Percentiles rank a stretch among this genome's conserved stretches.
Conservation (phyloP, 2,797 vertebrate genomes). For the Cuculus canorus region DNA sequence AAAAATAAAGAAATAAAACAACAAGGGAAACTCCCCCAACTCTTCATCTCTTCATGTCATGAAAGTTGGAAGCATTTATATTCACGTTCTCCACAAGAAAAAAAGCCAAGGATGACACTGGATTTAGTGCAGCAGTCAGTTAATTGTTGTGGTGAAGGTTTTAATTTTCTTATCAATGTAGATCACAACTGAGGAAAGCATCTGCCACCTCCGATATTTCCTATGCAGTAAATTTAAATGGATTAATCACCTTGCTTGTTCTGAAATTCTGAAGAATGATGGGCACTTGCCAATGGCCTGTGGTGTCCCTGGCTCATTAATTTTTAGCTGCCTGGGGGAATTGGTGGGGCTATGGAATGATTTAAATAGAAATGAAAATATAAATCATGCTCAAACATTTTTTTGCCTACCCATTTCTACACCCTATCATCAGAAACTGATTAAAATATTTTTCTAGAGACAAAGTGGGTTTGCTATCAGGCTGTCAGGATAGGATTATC, state of each 20-base stretch:
- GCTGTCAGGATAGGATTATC: neutral
- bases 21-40: neutral
- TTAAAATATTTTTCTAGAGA: slow-evolving; percentile 12
- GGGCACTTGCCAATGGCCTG: slow-evolving; percentile 44
- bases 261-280: slow-evolving; percentile 52
- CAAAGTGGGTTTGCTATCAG: neutral
- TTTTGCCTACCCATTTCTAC: slow-evolving; percentile 1
- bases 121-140: slow-evolving; percentile 64
- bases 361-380: slow-evolving; percentile 58
- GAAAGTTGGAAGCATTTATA: slow-evolving; percentile 13
- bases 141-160: slow-evolving; percentile 72
- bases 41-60: neutral
- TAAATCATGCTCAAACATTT: neutral
- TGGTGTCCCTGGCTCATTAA: slow-evolving; percentile 57
- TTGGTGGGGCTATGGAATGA: neutral
- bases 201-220: slow-evolving; percentile 68
- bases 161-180: slow-evolving; percentile 73
- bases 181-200: slow-evolving; percentile 71
- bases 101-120: slow-evolving; percentile 67
- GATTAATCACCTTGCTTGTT: slow-evolving; percentile 70
- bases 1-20: slow-evolving; percentile 10
- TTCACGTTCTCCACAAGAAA: neutral
- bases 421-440: neutral
- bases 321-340: slow-evolving; percentile 55
- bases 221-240: slow-evolving; percentile 70